Evolutionary conservation across 2,888 invertebrate species (phyloP).

Genomic region (Chrysodeixis includens): DNA sequence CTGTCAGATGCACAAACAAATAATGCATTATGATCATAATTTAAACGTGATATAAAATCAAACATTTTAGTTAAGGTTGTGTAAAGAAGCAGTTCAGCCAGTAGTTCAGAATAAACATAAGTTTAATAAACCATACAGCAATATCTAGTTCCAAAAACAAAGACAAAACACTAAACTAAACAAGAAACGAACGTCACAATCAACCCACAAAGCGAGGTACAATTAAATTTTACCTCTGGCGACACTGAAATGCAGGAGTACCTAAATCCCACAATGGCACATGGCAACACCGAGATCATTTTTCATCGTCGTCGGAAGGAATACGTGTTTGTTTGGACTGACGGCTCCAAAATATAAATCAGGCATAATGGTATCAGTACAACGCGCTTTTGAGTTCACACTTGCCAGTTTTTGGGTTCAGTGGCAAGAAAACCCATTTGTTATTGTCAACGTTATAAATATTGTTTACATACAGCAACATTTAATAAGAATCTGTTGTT

Average conservation of each 20-base stretch:
- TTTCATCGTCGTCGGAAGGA: conserved; percentile 69
- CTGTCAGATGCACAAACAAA: too few species aligned
- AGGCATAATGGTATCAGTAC: conserved; percentile 60
- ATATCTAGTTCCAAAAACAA: not conserved
- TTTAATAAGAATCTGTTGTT: conserved; percentile 8
- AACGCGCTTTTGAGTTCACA: conserved; percentile 54
- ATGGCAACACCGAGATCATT: conserved; percentile 70
- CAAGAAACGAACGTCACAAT: conserved; percentile 22
- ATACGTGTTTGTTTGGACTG: conserved; percentile 73
- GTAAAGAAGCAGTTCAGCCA: not conserved
- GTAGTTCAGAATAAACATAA: not conserved
- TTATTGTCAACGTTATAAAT: conserved; percentile 48
- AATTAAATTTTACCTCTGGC: conserved; percentile 54
- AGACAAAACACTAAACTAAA: conserved; percentile 6
- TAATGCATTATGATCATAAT: too few species aligned
- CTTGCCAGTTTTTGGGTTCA: conserved; percentile 47
- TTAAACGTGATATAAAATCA: too few species aligned
- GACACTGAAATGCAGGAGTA: conserved; percentile 44
- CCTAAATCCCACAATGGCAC: conserved; percentile 46
- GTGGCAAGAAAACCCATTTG: conserved; percentile 40
- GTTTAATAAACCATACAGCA: not conserved
- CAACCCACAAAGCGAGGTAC: conserved; percentile 33
- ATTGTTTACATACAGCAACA: conserved; percentile 42
- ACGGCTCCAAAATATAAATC: conserved; percentile 75
- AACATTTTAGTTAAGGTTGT: too few species aligned